A percentile compares a stretch with the other conserved stretches of the same genome.
phyloP scores from a whole-genome alignment of 1,140 invertebrate species.

The Melanaphis sacchari region DNA sequence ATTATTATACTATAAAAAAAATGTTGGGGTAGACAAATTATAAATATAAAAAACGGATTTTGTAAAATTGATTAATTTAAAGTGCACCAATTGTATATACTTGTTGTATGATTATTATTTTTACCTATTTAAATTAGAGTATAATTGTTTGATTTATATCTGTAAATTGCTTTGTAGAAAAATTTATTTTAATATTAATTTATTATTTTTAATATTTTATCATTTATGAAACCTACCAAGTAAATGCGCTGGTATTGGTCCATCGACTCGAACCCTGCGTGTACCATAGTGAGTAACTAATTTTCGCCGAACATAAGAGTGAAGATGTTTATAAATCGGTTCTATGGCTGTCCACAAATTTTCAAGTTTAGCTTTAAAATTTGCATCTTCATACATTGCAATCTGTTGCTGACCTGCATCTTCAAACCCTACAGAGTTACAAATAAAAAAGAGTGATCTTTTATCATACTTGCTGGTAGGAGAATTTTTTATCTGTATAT shows the following conservation, averaged over 20 bases:
- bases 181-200: background rate
- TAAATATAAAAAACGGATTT: background rate
- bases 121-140: background rate
- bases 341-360: constrained; percentile 76
- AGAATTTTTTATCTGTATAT: background rate
- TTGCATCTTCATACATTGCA: constrained; percentile 73
- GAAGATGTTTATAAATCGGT: constrained; percentile 85
- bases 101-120: no score
- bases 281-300: constrained; percentile 75
- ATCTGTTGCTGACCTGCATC: constrained; percentile 82
- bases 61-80: background rate
- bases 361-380: constrained; percentile 74
- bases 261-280: constrained; percentile 71
- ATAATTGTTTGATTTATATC: background rate
- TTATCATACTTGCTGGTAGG: background rate
- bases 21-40: background rate
- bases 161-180: background rate
- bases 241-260: constrained; percentile 78
- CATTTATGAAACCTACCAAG: constrained; percentile 66
- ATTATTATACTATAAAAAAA: background rate
- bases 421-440: constrained; percentile 68
- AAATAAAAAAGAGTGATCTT: constrained; percentile 1
- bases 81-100: no score
- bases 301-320: constrained; percentile 81
- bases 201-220: no score